Base-by-base conservation (phyloP, 2,888 invertebrate species). In the Coleophora flavipennella region DNA sequence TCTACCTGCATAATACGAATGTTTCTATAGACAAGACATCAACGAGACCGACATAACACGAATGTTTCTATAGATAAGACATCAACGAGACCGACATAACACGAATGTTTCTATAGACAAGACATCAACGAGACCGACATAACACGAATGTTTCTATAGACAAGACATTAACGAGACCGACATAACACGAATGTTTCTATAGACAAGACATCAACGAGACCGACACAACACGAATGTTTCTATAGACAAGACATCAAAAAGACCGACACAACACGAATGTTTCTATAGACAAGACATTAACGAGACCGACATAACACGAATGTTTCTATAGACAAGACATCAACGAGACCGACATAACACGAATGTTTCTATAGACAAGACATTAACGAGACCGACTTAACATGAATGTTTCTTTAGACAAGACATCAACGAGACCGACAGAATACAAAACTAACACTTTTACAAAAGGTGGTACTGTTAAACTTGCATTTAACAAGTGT, bases 351-450 rank as follows among this genome's bases (percentile, higher is more conserved):
- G n/a, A n/a, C n/a, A n/a, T n/a, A n/a, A n/a, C n/a, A 41, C 44
- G 33, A 38, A 44, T 33, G 38, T 33, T 42, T 36, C 36, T 39
- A 38, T 43, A 36, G 42, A 41, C 37, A 41, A 27, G 28, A 39
- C n/a, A n/a, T n/a, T n/a, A n/a, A n/a, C n/a, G n/a, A n/a, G n/a
- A 20, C 20, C n/a, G n/a, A n/a, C n/a, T n/a, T n/a, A n/a, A n/a
- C n/a, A 41, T 44, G 33, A 38, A 44, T 33, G 38, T 33, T 42
- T 36, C 36, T 39, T 36, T 43, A 36, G 42, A 41, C 37, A 41
- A 27, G 28, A 39, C 39, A 42, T 41, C 39, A 40, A 14, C n/a
- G 20, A 20, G 20, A 20, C 20, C 20, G 3, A 20, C 20, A 20
- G 20, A n/a, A n/a, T n/a, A n/a, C n/a, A n/a, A n/a, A n/a, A n/a